Percentiles rank a stretch among this genome's conserved stretches.
These are phyloP conservation scores for Agrenia bidenticulata DNA, from an alignment of 2,888 invertebrate genomes.

Conservation along the genomic window DNA sequence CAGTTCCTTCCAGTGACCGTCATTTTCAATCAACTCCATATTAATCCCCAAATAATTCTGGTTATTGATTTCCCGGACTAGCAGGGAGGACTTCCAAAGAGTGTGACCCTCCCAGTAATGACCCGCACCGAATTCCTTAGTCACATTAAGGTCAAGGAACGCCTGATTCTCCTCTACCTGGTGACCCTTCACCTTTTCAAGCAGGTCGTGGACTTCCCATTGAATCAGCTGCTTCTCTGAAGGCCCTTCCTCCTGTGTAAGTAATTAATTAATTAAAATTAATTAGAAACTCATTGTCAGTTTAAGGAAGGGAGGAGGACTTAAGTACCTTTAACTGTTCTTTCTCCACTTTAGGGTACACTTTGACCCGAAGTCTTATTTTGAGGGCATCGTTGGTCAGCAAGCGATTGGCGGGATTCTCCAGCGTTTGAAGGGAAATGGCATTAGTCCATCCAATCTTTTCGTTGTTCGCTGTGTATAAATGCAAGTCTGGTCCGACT, in stretches of 20 bases:
- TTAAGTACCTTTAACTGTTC: constrained; percentile 23
- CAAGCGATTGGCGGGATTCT: constrained; percentile 30
- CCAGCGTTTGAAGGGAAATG: constrained; percentile 31
- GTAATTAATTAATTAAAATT: background rate
- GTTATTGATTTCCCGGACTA: constrained; percentile 38
- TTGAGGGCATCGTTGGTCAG: constrained; percentile 28
- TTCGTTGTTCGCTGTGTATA: constrained; percentile 36
- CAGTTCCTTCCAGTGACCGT: constrained; percentile 42
- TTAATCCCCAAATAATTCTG: constrained; percentile 42
- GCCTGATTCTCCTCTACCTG: constrained; percentile 34
- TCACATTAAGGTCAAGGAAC: constrained; percentile 38
- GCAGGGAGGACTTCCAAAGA: constrained; percentile 34
- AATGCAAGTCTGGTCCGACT: constrained; percentile 45
- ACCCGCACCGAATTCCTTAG: constrained; percentile 43
- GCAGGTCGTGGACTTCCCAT: constrained; percentile 37
- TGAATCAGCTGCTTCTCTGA: constrained; percentile 41
- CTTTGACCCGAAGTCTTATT: constrained; percentile 32
- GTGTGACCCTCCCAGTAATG: constrained; percentile 40
- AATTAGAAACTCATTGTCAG: background rate
- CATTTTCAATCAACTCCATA: constrained; percentile 37
- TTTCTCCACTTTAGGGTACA: constrained; percentile 34
- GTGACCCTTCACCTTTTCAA: constrained; percentile 14
- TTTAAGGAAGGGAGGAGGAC: background rate
- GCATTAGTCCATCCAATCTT: constrained; percentile 43
- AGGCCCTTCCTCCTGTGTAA: constrained; percentile 18